phyloP scores from a whole-genome alignment of 2,888 invertebrate species.

The Tetragonisca angustula region DNA sequence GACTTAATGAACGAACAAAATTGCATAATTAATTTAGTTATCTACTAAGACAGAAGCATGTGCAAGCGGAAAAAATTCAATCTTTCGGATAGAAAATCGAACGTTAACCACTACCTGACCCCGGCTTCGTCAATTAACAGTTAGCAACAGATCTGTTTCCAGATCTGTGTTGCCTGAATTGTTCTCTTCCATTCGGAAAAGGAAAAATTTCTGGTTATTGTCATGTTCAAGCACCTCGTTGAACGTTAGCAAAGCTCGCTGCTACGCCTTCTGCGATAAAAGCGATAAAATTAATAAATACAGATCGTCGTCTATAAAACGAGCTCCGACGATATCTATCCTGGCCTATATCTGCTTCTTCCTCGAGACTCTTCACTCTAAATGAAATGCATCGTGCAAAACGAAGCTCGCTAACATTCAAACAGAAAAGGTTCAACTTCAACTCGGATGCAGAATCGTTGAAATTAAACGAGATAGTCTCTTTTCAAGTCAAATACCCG shows the following conservation, averaged over 20 bases:
- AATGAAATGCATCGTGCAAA: slow-evolving; percentile 37
- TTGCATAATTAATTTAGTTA: slow-evolving; percentile 40
- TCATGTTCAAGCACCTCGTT: slow-evolving; percentile 23
- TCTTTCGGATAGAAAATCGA: neutral
- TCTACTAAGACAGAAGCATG: neutral
- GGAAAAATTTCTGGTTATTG: neutral
- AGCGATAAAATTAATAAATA: slow-evolving; percentile 31
- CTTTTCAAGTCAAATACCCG: slow-evolving; percentile 28
- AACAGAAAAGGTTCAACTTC: slow-evolving; percentile 26
- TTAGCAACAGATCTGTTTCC: slow-evolving; percentile 15
- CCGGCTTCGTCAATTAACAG: neutral
- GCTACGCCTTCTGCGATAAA: neutral
- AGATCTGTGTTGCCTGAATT: neutral
- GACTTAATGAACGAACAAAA: slow-evolving; percentile 12
- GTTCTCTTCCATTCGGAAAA: neutral
- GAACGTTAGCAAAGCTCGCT: slow-evolving; percentile 2
- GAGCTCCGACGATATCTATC: slow-evolving; percentile 21
- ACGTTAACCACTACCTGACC: neutral
- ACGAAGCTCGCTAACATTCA: slow-evolving; percentile 7
- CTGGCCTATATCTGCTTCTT: slow-evolving; percentile 29
- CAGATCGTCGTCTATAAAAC: neutral
- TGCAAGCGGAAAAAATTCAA: neutral
- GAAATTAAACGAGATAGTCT: slow-evolving; percentile 30
- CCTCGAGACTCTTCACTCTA: slow-evolving; percentile 17
- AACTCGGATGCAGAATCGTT: neutral